These are phyloP conservation scores for Phortica variegata DNA, from an alignment of 1,140 invertebrate genomes.

Conservation along the genomic window DNA sequence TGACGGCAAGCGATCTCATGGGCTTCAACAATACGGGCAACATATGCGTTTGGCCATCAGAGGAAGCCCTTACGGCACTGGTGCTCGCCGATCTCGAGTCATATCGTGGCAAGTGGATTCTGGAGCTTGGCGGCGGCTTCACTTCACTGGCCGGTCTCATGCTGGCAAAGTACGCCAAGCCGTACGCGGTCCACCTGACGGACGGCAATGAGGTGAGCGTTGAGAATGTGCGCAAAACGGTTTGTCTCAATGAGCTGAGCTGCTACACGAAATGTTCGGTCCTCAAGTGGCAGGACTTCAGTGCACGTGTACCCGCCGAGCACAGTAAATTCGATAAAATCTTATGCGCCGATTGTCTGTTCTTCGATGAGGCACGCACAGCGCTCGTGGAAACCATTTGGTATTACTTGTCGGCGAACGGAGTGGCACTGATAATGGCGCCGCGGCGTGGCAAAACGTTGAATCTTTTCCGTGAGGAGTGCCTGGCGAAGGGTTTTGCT, in stretches of 20 bases:
- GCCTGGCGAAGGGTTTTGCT: constrained; percentile 62
- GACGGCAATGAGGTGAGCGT: constrained; percentile 79
- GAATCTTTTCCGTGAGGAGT: constrained; percentile 67
- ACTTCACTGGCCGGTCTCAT: constrained; percentile 79
- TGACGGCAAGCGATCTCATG: constrained; percentile 71
- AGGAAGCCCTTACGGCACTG: constrained; percentile 79
- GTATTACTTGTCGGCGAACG: constrained; percentile 65
- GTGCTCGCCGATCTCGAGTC: constrained; percentile 67
- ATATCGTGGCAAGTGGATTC: constrained; percentile 68
- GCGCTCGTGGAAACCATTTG: constrained; percentile 73
- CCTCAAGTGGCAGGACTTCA: constrained; percentile 59
- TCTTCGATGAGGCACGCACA: constrained; percentile 76
- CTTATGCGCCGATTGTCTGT: constrained; percentile 78
- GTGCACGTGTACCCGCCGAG: constrained; percentile 26
- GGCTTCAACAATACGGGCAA: constrained; percentile 93
- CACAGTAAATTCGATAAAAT: constrained; percentile 66
- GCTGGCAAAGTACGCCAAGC: constrained; percentile 67
- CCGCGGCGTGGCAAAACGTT: constrained; percentile 73
- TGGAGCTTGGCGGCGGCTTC: constrained; percentile 85
- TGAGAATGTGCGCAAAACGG: constrained; percentile 70
- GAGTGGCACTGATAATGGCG: constrained; percentile 74
- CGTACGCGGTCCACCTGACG: constrained; percentile 66
- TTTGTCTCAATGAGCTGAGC: constrained; percentile 65
- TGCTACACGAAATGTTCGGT: constrained; percentile 57
- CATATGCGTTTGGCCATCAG: constrained; percentile 87